Conservation (phyloP, 2,888 invertebrate species). For the Troides oblongomaculatus region DNA sequence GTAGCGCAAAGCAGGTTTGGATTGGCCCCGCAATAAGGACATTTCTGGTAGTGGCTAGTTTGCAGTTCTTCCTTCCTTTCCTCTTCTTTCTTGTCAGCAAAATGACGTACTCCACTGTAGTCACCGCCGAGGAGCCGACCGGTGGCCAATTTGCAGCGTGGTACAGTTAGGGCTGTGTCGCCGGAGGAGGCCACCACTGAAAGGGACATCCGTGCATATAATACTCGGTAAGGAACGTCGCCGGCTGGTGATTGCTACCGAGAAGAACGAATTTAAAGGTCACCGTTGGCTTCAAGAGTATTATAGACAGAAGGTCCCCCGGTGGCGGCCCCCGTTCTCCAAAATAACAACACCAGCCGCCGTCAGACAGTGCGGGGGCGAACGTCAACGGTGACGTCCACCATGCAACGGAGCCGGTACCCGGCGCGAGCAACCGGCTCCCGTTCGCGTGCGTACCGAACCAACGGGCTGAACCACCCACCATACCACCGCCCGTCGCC, state of each 20-base stretch:
- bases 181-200: conserved; percentile 48
- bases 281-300: conserved; percentile 59
- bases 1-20: conserved; percentile 37
- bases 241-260: conserved; percentile 59
- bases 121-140: conserved; percentile 34
- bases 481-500: too few relatives aligned
- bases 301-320: conserved; percentile 64
- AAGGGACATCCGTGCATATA: conserved; percentile 70
- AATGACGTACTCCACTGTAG: conserved; percentile 34
- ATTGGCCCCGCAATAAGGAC: conserved; percentile 31
- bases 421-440: too few relatives aligned
- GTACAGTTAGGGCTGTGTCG: conserved; percentile 44
- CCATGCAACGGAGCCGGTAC: not conserved
- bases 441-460: too few relatives aligned
- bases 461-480: too few relatives aligned
- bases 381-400: too few relatives aligned
- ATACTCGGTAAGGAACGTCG: conserved; percentile 57
- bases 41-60: conserved; percentile 27
- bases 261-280: conserved; percentile 53
- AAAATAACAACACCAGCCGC: conserved; percentile 64
- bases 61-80: conserved; percentile 37
- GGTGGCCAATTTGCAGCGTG: conserved; percentile 49
- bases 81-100: conserved; percentile 50
- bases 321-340: conserved; percentile 68
- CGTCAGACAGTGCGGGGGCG: not conserved